Base-by-base conservation (phyloP, 2,888 invertebrate genomes). In the Ophion ventricosus region DNA sequence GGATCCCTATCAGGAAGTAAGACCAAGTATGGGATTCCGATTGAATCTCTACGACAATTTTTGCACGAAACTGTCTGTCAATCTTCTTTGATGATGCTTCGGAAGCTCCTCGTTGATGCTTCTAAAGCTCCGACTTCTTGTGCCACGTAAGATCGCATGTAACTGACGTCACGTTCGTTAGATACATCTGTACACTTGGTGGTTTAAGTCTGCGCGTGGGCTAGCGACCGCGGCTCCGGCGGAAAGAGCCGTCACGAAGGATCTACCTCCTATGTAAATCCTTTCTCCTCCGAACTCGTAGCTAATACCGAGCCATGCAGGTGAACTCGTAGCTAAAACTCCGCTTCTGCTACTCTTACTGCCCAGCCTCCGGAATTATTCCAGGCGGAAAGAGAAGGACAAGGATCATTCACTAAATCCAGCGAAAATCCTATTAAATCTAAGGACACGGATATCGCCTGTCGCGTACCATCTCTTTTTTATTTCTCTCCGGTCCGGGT, bases 251-350 rank as follows among this genome's bases (percentile, higher is more conserved):
- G 29, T 80, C 83, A 69, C 67, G 80, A 80, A 73, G 66, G 76
- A 73, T 69, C 74, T 74, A 69, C 67, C 49, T 80, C 63, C 74
- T 35, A 35, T 77, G 84, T 80, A 84, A 84, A 84, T 81, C 84
- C 84, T 84, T 74, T 77, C 77, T 56, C 57, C 73, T 57, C 23
- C 40, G 11, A 61, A 43, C 66, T 74, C 35, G 35, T 74, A 80
- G 67, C 83, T 25, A 80, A 74, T 80, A 73, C 79, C 59, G 35
- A 23, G 17, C 17, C 35, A 35, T 4, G 35, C 25, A 26, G 26
- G n/a, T 14, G 35, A n/a, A n/a, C n/a, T n/a, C n/a, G n/a, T n/a
- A n/a, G n/a, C n/a, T n/a, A n/a, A n/a, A n/a, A n/a, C n/a, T n/a
- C n/a, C n/a, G 23, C 20, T 25, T 40, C 17, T 23, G 14, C 35